Percentiles rank a stretch among this genome's conserved stretches.
These are phyloP conservation scores for Rhagonycha lutea DNA, from an alignment of 2,888 invertebrate genomes.

Conservation along the genomic window DNA sequence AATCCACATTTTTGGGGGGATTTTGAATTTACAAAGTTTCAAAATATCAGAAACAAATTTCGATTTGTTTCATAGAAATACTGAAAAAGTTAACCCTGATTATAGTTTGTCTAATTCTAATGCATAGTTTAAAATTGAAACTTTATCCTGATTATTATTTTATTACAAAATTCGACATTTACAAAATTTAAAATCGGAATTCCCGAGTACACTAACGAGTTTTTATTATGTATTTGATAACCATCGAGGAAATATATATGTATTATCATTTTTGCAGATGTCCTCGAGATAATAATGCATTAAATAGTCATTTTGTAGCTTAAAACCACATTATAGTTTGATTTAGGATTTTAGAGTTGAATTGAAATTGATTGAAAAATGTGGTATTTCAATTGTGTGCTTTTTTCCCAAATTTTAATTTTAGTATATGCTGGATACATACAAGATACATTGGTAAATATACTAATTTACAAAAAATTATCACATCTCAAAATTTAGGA, in stretches of 20 bases:
- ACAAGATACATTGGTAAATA: not conserved
- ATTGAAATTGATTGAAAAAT: not conserved
- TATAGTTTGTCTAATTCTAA: too few relatives aligned
- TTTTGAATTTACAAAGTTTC: too few relatives aligned
- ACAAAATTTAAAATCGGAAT: too few relatives aligned
- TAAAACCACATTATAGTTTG: not conserved
- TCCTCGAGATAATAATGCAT: not conserved
- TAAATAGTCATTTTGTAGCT: not conserved
- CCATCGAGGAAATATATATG: not conserved
- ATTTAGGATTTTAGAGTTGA: not conserved
- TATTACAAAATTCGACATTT: too few relatives aligned
- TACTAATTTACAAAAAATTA: not conserved
- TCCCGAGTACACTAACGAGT: not conserved
- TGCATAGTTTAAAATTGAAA: too few relatives aligned
- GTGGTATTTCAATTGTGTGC: not conserved
- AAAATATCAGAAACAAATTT: too few relatives aligned
- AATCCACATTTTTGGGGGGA: too few relatives aligned
- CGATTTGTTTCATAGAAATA: too few relatives aligned
- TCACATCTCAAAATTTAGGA: too few relatives aligned
- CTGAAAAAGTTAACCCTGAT: too few relatives aligned
- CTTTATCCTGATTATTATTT: too few relatives aligned
- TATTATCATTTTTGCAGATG: not conserved
- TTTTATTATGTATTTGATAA: not conserved
- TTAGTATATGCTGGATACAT: not conserved
- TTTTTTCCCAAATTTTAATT: not conserved